phyloP scores from a whole-genome alignment of 2,797 vertebrate species.

The Vultur gryphus region DNA sequence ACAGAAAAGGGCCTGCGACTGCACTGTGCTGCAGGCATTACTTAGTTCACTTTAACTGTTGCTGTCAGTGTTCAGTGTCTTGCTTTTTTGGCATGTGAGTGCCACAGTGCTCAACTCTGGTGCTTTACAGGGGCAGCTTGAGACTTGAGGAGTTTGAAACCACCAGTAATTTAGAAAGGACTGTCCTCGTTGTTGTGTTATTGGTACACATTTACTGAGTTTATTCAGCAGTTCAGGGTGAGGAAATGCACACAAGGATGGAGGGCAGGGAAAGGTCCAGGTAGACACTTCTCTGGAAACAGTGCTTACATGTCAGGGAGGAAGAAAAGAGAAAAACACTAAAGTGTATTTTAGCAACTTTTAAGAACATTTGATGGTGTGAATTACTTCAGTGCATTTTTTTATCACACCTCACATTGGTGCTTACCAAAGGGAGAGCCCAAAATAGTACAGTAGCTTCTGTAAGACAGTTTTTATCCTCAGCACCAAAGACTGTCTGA shows the following conservation, averaged over 20 bases:
- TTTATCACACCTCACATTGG: not conserved
- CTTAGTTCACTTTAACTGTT: not conserved
- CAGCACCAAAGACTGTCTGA: not conserved
- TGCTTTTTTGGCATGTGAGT: not conserved
- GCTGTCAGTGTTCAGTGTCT: not conserved
- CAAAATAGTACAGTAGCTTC: not conserved
- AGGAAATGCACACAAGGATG: not conserved
- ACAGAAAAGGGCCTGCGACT: rapidly evolving
- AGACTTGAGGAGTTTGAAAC: not conserved
- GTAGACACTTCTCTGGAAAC: not conserved
- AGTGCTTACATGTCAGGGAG: not conserved
- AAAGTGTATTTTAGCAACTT: not conserved
- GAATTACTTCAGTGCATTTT: not conserved
- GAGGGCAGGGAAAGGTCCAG: not conserved
- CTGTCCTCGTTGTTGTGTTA: not conserved
- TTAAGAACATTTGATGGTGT: not conserved
- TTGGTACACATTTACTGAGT: not conserved
- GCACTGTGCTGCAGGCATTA: not conserved
- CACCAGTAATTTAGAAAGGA: not conserved
- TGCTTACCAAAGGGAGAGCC: not conserved
- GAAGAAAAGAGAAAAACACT: not conserved
- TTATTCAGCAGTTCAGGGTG: not conserved
- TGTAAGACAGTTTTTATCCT: not conserved
- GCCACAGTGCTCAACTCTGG: rapidly evolving
- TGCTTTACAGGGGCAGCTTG: not conserved